Percentiles rank a stretch among this genome's conserved stretches.
Conservation (phyloP, 53 echinoderm and acorn worm genomes). For the Arbacia lixula region DNA sequence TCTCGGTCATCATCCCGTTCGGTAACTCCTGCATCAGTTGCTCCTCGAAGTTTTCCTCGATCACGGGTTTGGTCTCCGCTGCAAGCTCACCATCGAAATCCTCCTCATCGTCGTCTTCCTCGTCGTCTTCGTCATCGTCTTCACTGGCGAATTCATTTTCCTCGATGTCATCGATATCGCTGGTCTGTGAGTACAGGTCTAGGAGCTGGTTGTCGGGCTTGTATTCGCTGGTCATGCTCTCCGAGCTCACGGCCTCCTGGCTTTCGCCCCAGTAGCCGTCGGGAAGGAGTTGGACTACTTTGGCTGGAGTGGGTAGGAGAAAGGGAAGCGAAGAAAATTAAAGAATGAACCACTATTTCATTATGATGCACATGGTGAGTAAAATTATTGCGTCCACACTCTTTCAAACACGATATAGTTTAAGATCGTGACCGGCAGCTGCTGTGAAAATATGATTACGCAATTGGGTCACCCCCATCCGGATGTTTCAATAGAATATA, state of each 20-base stretch:
- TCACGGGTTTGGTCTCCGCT: slow-evolving; percentile 2
- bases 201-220: background rate
- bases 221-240: slow-evolving; percentile 31
- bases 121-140: slow-evolving; percentile 21
- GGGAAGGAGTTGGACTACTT: slow-evolving; percentile 40
- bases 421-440: too few relatives aligned
- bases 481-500: too few relatives aligned
- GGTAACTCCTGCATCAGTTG: background rate
- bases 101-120: slow-evolving; percentile 24
- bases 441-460: too few relatives aligned
- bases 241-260: slow-evolving; percentile 25
- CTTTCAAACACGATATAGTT: too few relatives aligned
- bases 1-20: slow-evolving; percentile 8
- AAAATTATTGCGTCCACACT: too few relatives aligned
- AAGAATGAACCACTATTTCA: too few relatives aligned
- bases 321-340: background rate
- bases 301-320: slow-evolving; percentile 5
- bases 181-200: slow-evolving; percentile 27
- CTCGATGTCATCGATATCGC: background rate
- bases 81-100: background rate
- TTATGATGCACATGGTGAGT: too few relatives aligned
- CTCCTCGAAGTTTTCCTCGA: slow-evolving; percentile 32
- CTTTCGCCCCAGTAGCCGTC: slow-evolving; percentile 43
- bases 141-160: background rate
- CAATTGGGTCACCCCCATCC: too few relatives aligned